phyloP scores from a whole-genome alignment of 2,888 invertebrate genomes.

The Chrysina gloriosa region DNA sequence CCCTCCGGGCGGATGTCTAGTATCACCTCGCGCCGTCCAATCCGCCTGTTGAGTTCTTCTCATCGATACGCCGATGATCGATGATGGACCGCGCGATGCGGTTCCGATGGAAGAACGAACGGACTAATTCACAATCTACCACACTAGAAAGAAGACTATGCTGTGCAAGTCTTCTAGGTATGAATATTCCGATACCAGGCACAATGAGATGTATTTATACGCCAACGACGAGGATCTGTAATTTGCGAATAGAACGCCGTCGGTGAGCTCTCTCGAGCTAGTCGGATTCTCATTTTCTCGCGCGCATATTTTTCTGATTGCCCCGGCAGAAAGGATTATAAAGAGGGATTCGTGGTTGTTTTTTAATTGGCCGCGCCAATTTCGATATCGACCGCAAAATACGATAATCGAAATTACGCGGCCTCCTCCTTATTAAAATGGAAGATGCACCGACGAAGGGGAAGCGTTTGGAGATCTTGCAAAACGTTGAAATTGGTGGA shows the following conservation, averaged over 20 bases:
- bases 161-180: too few relatives aligned
- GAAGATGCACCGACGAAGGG: too few relatives aligned
- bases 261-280: neutral
- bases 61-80: slow-evolving; percentile 47
- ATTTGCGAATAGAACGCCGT: slow-evolving; percentile 25
- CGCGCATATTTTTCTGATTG: neutral
- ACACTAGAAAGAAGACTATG: too few relatives aligned
- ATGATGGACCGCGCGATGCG: slow-evolving; percentile 42
- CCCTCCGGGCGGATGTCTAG: slow-evolving; percentile 61
- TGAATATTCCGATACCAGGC: slow-evolving; percentile 17
- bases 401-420: too few relatives aligned
- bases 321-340: neutral
- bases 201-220: slow-evolving; percentile 24
- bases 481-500: too few relatives aligned
- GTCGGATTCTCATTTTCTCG: neutral
- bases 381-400: too few relatives aligned
- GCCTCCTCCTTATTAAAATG: too few relatives aligned
- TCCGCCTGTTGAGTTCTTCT: slow-evolving; percentile 51
- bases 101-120: slow-evolving; percentile 43
- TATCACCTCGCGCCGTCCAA: slow-evolving; percentile 58
- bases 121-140: slow-evolving; percentile 48
- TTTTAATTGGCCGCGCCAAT: too few relatives aligned
- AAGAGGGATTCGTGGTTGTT: neutral
- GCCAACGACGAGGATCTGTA: slow-evolving; percentile 14
- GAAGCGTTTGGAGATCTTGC: too few relatives aligned